These are phyloP conservation scores for Agrilus cyanescens DNA, from an alignment of 2,888 invertebrate genomes.

Conservation along the genomic window DNA sequence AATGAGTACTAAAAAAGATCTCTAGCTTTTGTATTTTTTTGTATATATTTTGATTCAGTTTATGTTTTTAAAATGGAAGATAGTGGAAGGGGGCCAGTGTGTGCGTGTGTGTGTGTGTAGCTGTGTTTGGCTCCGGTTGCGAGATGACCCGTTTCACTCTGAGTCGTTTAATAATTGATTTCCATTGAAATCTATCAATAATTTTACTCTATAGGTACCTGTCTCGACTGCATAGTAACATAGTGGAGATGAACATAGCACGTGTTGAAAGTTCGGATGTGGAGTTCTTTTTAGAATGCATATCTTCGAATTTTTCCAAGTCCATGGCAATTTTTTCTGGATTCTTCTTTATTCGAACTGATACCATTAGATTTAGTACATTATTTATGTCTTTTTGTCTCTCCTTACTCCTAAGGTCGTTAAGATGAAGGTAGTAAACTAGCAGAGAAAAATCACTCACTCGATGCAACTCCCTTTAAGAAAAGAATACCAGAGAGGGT, in stretches of 20 bases:
- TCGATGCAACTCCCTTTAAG: slow-evolving; percentile 48
- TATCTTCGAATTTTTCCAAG: slow-evolving; percentile 11
- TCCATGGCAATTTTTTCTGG: too few species aligned
- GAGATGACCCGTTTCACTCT: too few species aligned
- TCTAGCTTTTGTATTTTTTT: too few species aligned
- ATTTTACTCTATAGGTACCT: too few species aligned
- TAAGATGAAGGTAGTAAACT: slow-evolving; percentile 44
- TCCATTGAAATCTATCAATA: too few species aligned
- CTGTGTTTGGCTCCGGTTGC: too few species aligned
- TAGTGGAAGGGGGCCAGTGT: too few species aligned
- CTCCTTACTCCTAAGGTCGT: slow-evolving; percentile 18
- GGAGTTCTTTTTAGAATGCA: slow-evolving; percentile 9
- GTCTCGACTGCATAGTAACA: not conserved
- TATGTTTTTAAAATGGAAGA: too few species aligned
- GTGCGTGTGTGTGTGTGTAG: too few species aligned
- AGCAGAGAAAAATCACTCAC: slow-evolving; percentile 41
- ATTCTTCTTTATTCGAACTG: slow-evolving; percentile 14
- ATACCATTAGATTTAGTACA: slow-evolving; percentile 21
- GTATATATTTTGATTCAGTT: too few species aligned
- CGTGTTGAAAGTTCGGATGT: slow-evolving; percentile 21
- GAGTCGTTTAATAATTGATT: too few species aligned
- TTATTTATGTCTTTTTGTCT: slow-evolving; percentile 20
- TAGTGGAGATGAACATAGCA: slow-evolving; percentile 44
- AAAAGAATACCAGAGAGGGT: slow-evolving; percentile 31
- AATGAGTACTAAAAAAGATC: too few species aligned